phyloP scores from a whole-genome alignment of 2,888 invertebrate genomes.

The Balanococcus diminutus region DNA sequence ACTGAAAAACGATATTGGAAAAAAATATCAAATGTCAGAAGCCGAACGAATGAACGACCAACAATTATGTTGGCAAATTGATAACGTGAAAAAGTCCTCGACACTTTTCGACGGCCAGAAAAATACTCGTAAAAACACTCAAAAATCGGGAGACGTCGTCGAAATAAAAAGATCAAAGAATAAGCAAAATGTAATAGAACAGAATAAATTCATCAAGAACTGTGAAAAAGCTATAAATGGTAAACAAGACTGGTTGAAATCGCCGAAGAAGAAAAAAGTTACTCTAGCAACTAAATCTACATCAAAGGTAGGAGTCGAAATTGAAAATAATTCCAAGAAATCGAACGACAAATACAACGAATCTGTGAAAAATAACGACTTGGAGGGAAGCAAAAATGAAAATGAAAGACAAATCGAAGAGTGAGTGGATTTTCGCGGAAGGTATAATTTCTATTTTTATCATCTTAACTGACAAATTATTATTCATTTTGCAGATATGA shows the following conservation, averaged over 20 bases:
- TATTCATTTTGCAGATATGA: not conserved
- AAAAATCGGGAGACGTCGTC: not conserved
- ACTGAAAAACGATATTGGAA: not conserved
- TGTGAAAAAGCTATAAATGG: slow-evolving; percentile 34
- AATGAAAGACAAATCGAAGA: slow-evolving; percentile 1
- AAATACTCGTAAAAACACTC: not conserved
- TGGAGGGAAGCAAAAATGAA: not conserved
- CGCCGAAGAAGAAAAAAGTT: slow-evolving; percentile 1
- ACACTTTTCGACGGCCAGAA: not conserved
- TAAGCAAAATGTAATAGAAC: not conserved
- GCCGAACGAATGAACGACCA: slow-evolving; percentile 34
- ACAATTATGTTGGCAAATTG: slow-evolving; percentile 46
- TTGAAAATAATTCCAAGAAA: not conserved
- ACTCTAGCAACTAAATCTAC: not conserved
- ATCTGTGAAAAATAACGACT: not conserved
- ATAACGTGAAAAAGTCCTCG: slow-evolving; percentile 35
- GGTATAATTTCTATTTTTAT: not conserved
- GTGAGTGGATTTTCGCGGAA: not conserved
- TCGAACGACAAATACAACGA: slow-evolving; percentile 40
- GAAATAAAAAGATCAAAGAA: not conserved
- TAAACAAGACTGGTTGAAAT: not conserved
- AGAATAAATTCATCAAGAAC: slow-evolving; percentile 36
- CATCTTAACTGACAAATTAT: not conserved
- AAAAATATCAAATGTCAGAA: slow-evolving; percentile 30
- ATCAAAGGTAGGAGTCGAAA: not conserved